A percentile compares a stretch with the other conserved stretches of the same genome.
Evolutionary conservation across 2,888 invertebrate species (phyloP).

Genomic region (Labia minor): DNA sequence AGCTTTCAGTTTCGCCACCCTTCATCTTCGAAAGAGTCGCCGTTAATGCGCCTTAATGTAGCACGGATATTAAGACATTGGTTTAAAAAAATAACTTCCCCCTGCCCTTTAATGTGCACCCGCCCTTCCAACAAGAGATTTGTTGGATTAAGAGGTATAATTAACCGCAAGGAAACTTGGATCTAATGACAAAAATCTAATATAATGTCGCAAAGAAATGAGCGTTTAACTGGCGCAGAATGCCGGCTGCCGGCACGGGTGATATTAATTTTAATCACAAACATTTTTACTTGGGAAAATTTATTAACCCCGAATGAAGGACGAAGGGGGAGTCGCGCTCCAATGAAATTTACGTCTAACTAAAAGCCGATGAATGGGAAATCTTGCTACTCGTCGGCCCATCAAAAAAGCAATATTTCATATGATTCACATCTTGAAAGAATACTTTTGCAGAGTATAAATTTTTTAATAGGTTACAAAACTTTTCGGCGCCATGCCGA

Average conservation of each 20-base stretch:
- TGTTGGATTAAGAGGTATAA: conserved; percentile 8
- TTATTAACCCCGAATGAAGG: not conserved
- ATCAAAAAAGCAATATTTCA: not conserved
- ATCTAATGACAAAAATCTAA: conserved; percentile 13
- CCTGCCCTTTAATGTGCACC: not conserved
- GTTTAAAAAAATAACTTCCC: not conserved
- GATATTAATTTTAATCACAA: conserved; percentile 13
- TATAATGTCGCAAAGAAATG: not conserved
- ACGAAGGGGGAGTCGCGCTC: not conserved
- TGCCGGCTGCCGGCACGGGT: not conserved
- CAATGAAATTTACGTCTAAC: conserved; percentile 3
- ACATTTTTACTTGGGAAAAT: conserved; percentile 8
- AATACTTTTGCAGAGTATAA: not conserved
- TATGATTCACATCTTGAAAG: not conserved
- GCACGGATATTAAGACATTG: conserved; percentile 13
- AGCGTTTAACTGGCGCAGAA: not conserved
- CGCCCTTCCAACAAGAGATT: not conserved
- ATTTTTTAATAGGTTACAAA: too few species aligned
- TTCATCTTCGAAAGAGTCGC: conserved; percentile 5
- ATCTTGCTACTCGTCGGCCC: not conserved
- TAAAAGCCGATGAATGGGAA: conserved; percentile 7
- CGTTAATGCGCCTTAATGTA: conserved; percentile 13
- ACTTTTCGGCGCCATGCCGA: too few species aligned
- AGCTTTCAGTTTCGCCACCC: not conserved
- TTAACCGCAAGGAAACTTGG: conserved; percentile 2